Base-by-base conservation (phyloP, 2,113 vertebrate species). In the Gobiocypris rarus region DNA sequence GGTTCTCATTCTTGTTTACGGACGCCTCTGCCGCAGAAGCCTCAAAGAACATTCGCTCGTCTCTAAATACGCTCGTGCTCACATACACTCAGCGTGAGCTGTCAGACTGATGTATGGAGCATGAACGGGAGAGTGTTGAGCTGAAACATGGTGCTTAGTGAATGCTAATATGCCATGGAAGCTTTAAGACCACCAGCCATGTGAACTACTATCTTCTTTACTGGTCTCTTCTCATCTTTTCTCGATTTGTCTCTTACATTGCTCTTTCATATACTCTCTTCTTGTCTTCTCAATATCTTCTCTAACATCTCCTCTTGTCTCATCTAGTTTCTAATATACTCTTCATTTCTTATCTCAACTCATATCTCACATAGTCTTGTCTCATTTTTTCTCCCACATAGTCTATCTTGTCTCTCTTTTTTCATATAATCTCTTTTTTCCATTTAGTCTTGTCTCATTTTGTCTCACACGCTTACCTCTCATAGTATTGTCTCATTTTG, bases 81-180 rank as follows among this genome's bases (percentile, higher is more conserved):
- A 78, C 54, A 56, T 70, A 34, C 15, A 19, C 81, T 78, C 75
- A 43, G 73, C 34, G 22, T 83, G 83, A 84, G 45, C 77, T 52
- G 73, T 67, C 70, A 69, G 54, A 38, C 63, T 58, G 76, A 58
- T 71, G 54, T 70, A 43, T 38, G 34, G 24, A 65, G 78, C 61
- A 26, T 48, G 78, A 75, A 58, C 56, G 43, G 52, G 85, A 71
- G 80, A 83, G 81, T 69, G 45, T 24, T 67, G 58, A 76, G 43
- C 43, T 38, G n/a, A 76, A 67, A 67, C 56, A 67, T 48, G n/a
- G 61, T 45, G 41, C 74, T 70, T 74, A 77, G 28, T 77, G 48
- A 83, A 83, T 71, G 56, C 75, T 71, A 59, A 84, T 48, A 38
- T 48, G 52, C 50, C 65, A 54, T 52, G 34, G 34, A 84, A 84